These are phyloP conservation scores for Ditylenchus weischeri DNA, from an alignment of 2,888 invertebrate species.

Conservation along the genomic window DNA sequence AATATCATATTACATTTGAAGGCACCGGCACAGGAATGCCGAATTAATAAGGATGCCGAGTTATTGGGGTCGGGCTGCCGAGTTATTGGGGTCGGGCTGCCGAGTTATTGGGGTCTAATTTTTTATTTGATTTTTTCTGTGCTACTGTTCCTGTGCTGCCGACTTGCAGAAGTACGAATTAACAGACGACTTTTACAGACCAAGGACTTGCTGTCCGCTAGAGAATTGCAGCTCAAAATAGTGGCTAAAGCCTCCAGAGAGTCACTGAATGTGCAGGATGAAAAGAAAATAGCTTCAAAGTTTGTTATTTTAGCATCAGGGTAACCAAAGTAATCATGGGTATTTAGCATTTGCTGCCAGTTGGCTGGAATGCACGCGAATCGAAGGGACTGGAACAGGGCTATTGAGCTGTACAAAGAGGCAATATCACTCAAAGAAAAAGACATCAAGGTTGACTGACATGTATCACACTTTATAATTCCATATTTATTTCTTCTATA, in stretches of 20 bases:
- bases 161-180: too few species aligned
- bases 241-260: constrained; percentile 30
- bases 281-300: constrained; percentile 63
- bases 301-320: constrained; percentile 36
- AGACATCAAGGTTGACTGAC: constrained; percentile 69
- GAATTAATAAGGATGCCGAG: too few species aligned
- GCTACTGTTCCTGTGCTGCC: too few species aligned
- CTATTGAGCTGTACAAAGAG: constrained; percentile 79
- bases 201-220: constrained; percentile 19
- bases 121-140: too few species aligned
- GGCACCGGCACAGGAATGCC: too few species aligned
- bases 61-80: constrained; percentile 66
- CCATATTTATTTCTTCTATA: constrained; percentile 24
- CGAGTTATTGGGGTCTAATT: too few species aligned
- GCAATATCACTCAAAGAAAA: constrained; percentile 76
- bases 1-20: too few species aligned
- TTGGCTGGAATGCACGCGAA: constrained; percentile 72
- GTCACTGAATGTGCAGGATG: constrained; percentile 59
- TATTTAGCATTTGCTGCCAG: constrained; percentile 69
- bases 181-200: too few species aligned
- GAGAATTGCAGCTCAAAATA: constrained; percentile 39
- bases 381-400: constrained; percentile 72
- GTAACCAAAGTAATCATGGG: constrained; percentile 1
- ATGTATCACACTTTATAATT: too few species aligned
- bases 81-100: too few species aligned